Percentiles rank a stretch among this genome's conserved stretches.
phyloP scores from a whole-genome alignment of 1,140 invertebrate species.

The Zaprionus kolodkinae region DNA sequence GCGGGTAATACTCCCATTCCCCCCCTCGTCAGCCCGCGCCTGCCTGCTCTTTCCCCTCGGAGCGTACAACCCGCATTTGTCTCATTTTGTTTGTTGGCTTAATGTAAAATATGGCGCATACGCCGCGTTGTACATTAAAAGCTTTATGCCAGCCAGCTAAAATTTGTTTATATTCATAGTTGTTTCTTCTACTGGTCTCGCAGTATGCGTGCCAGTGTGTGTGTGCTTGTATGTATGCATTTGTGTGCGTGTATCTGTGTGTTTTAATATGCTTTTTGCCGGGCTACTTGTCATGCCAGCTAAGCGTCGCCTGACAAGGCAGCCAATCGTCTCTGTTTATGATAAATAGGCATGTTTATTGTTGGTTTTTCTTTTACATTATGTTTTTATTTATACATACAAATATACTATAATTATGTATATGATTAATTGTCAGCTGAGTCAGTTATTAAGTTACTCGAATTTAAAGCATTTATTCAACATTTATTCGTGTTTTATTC shows the following conservation, averaged over 20 bases:
- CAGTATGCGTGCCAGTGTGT: not conserved
- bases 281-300: slow-evolving; percentile 24
- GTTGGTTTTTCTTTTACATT: not conserved
- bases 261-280: slow-evolving; percentile 23
- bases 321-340: slow-evolving; percentile 37
- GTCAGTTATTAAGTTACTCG: not conserved
- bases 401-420: not conserved
- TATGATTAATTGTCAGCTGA: slow-evolving; percentile 13
- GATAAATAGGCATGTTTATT: slow-evolving; percentile 27
- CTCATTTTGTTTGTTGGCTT: slow-evolving; percentile 70
- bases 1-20: not conserved
- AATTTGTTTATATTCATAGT: slow-evolving; percentile 70
- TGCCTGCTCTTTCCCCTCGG: not conserved
- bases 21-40: not conserved
- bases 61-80: slow-evolving; percentile 34
- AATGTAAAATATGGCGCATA: slow-evolving; percentile 79
- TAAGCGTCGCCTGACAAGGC: slow-evolving; percentile 27
- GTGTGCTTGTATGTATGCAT: not conserved
- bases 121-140: slow-evolving; percentile 75
- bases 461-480: not conserved
- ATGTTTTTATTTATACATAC: not conserved
- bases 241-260: slow-evolving; percentile 6
- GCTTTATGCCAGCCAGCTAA: slow-evolving; percentile 65
- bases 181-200: slow-evolving; percentile 1
- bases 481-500: not conserved